Evolutionary conservation across 2,797 vertebrate species (phyloP), one percentile per base, ranked within the genome.

Genomic region (Eospalax fontanierii): DNA sequence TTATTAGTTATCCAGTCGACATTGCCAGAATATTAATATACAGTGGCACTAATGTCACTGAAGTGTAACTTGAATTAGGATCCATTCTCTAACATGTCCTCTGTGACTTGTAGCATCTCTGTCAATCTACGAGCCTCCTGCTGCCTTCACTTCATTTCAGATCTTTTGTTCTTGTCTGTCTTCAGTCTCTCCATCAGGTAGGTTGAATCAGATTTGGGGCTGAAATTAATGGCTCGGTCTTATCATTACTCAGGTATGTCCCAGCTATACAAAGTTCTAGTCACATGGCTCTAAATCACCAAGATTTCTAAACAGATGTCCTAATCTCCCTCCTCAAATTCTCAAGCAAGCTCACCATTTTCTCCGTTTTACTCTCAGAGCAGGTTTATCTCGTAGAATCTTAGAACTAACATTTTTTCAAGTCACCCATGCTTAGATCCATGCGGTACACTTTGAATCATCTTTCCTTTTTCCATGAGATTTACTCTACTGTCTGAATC

Each of bases 321-420:
- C 46, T 84, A 30, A 70, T 7, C 21, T 12, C 81, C 81, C 79
- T 24, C 18, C 50, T 26, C 63, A 59, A 78, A 91, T n/a, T n/a
- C 10, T 57, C 33, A 90, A 90, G 33, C n/a, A 89, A 87, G 93
- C 16, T 38, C n/a, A 70, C 57, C 24, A 33, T 54, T 90, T 87
- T 85, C 57, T 86, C 26, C 15, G 2, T 61, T 78, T 75, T 91
- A 16, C 4, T 74, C 59, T 30, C 50, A 65, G 57, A 50, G 28
- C 43, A 35, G 30, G 15, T 83, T 38, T 86, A 40, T 89, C 54
- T 59, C 38, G 24, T 12, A 74, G 6, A 54, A 33, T 75, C 19
- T 76, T 11, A 46, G 26, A 0, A 2, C 6, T 87, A 63, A 81
- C 5, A 81, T n/a, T 54, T 87, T 93, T 87, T 71, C 63, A 83